Conservation (phyloP, 2,113 vertebrate genomes). For the Caranx ignobilis region DNA sequence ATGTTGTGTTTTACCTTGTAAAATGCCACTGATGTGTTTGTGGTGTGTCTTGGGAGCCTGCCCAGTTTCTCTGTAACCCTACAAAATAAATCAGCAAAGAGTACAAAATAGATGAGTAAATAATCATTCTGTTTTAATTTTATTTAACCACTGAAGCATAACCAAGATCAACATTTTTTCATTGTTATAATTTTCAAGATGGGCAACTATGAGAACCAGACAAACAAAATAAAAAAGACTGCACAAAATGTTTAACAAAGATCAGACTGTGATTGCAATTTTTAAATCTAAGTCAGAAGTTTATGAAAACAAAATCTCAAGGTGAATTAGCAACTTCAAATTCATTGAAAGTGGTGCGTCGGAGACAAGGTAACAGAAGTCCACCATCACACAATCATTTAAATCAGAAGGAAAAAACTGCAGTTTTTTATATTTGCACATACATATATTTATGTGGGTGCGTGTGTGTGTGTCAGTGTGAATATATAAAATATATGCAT, state of each 20-base stretch:
- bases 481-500: not conserved
- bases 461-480: not conserved
- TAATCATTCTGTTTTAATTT: not conserved
- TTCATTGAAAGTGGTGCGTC: not conserved
- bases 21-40: not conserved
- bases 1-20: not conserved
- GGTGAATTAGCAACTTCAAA: not conserved
- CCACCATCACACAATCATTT: not conserved
- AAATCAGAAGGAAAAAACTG: not conserved
- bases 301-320: not conserved
- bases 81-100: not conserved
- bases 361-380: not conserved
- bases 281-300: not conserved
- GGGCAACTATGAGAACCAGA: not conserved
- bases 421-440: not conserved
- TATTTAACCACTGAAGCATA: not conserved
- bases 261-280: not conserved
- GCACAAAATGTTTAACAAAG: not conserved
- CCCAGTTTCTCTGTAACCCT: not conserved
- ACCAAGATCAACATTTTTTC: not conserved
- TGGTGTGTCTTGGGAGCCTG: not conserved
- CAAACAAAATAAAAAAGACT: not conserved
- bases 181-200: not conserved
- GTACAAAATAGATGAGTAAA: not conserved
- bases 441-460: not conserved